Percentiles rank a stretch among this genome's conserved stretches.
phyloP scores from a whole-genome alignment of 2,113 vertebrate genomes.

The Anarrhichthys ocellatus region DNA sequence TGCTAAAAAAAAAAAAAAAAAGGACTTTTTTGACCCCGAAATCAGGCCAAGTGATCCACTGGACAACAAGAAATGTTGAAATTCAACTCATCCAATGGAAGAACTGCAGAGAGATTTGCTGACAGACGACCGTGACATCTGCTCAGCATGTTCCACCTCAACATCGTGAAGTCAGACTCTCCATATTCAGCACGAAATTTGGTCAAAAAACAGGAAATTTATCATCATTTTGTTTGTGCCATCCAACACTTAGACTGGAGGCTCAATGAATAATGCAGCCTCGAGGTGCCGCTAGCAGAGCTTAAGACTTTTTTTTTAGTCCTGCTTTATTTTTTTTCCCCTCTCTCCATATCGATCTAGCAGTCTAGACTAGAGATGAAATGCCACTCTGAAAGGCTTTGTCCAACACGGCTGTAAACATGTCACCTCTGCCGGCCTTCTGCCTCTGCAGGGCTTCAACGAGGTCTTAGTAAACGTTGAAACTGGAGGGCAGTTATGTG shows the following conservation, averaged over 20 bases:
- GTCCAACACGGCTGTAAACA: conserved; percentile 69
- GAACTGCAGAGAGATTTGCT: neutral
- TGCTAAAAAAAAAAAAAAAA: neutral
- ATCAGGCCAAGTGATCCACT: neutral
- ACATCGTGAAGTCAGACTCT: neutral
- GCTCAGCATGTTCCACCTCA: neutral
- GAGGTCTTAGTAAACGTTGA: conserved; percentile 64
- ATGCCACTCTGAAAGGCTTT: conserved; percentile 61
- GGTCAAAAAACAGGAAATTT: neutral
- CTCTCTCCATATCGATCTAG: conserved; percentile 54
- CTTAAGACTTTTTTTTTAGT: conserved; percentile 24
- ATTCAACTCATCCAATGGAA: neutral
- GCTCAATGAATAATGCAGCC: conserved; percentile 35
- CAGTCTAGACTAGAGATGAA: conserved; percentile 70
- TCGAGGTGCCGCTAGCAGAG: neutral
- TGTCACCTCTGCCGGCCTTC: conserved; percentile 53
- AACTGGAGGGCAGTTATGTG: conserved; percentile 44
- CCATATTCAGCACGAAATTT: neutral
- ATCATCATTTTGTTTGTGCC: conserved; percentile 15
- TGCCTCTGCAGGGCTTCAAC: conserved; percentile 51
- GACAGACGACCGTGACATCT: neutral
- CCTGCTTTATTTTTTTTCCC: neutral
- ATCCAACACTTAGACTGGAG: neutral
- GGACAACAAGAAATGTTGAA: neutral
- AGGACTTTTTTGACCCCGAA: neutral